Base-by-base conservation (phyloP, 2,113 vertebrate genomes). In the Peromyscus californicus region DNA sequence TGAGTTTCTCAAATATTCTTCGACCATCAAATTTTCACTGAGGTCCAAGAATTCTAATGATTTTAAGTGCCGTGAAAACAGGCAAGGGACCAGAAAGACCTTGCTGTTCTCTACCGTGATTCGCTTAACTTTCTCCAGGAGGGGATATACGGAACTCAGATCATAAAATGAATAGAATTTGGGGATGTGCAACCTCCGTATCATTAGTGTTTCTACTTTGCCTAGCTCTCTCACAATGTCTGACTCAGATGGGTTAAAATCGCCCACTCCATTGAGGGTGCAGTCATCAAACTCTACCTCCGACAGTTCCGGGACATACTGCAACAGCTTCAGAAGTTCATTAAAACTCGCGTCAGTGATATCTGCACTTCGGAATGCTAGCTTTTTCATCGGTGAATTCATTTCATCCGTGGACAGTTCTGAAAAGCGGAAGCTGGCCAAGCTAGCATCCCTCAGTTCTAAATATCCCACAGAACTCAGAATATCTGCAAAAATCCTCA, bases 31-130 rank as follows among this genome's bases (percentile, higher is more conserved):
- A 97, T 99, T 99, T 51, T 97, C 98, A 83, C 98, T 98, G 6
- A 99, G 75, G 96, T 99, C 99, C 45, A 99, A 87, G 96, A 99
- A 99, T n/a, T 98, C 84, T 45, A 99, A 74, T 0, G 98, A 98
- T 16, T 1, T 90, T 87, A 99, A 97, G 36, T 48, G 0, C 5
- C 0, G 22, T 22, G 98, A 98, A 78, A 99, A 89, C 0, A 0
- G 0, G 42, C 98, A 99, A 13, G 99, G 97, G 74, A 99, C 98
- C 78, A 98, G 96, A 33, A 98, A 99, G 26, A 99, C 97, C 0
- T 94, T 99, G 86, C 98, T 96, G 69, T 98, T 99, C 82, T 96
- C 82, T 39, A 99, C 42, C 1, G 98, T 99, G 31, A 99, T 16
- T 22, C 67, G 98, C 88, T 98, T 98, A 33, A 99, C 33, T 2